Evolutionary conservation across 2,113 vertebrate species (phyloP).

Genomic region (Columba livia): DNA sequence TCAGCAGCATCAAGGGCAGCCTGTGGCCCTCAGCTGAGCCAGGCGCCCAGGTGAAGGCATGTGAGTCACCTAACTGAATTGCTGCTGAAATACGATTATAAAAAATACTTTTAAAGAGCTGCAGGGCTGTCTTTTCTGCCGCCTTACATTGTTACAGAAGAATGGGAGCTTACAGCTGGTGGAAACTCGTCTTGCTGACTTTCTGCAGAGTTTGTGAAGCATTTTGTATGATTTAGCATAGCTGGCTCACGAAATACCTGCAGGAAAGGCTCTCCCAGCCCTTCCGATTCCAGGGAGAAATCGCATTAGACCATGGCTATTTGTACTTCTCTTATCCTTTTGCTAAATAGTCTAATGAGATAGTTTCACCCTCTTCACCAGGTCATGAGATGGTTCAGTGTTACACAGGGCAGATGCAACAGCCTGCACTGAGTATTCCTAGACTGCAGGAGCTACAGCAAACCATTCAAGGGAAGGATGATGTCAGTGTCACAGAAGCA

Average conservation of each 20-base stretch:
- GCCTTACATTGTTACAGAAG: rapidly evolving
- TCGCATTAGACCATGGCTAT: rapidly evolving
- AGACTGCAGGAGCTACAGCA: background rate
- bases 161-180: background rate
- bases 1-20: background rate
- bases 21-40: rapidly evolving
- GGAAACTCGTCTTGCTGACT: background rate
- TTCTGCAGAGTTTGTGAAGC: background rate
- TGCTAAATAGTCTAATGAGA: rapidly evolving
- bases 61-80: rapidly evolving
- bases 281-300: background rate
- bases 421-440: rapidly evolving
- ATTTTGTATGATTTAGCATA: rapidly evolving
- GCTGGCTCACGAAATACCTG: background rate
- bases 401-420: background rate
- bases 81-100: background rate
- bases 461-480: background rate
- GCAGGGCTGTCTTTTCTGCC: background rate
- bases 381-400: background rate
- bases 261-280: background rate
- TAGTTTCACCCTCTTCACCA: background rate
- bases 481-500: background rate
- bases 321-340: background rate
- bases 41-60: rapidly evolving
- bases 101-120: background rate